Percentiles rank a stretch among this genome's conserved stretches.
Evolutionary conservation across 2,888 invertebrate species (phyloP).

Genomic region (Coenonympha arcania): DNA sequence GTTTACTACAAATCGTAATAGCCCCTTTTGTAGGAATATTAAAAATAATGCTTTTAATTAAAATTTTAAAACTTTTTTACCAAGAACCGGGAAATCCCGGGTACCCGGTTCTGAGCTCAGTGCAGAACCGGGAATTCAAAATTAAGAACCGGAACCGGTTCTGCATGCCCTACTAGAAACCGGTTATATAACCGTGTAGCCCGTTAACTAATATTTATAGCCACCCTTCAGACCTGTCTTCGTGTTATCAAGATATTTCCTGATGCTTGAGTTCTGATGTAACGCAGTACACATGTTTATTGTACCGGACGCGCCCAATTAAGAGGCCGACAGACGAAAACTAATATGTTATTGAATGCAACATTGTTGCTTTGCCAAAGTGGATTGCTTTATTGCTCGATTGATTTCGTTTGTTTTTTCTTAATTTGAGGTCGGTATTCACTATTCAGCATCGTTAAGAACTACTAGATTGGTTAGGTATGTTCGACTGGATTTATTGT

Average conservation of each 20-base stretch:
- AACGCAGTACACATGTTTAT: slow-evolving; percentile 11
- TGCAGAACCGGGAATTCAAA: too few species aligned
- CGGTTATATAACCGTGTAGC: too few species aligned
- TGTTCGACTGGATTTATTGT: too few species aligned
- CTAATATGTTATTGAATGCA: slow-evolving; percentile 22
- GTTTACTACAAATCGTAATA: too few species aligned
- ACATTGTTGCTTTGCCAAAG: slow-evolving; percentile 13
- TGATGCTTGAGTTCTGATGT: slow-evolving; percentile 6
- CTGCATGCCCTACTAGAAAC: too few species aligned
- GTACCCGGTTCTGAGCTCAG: too few species aligned
- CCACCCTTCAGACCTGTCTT: background rate
- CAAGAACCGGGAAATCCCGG: too few species aligned
- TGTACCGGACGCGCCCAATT: slow-evolving; percentile 21
- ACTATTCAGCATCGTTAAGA: background rate
- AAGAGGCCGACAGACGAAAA: slow-evolving; percentile 17
- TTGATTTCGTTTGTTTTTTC: background rate
- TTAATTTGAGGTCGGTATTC: background rate
- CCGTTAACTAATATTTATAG: slow-evolving; percentile 3
- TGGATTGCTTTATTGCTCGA: background rate
- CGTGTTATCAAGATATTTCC: background rate
- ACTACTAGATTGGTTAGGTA: too few species aligned
- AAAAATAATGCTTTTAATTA: too few species aligned
- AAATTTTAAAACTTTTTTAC: too few species aligned
- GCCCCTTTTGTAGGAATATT: too few species aligned
- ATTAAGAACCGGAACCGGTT: too few species aligned